Evolutionary conservation across 2,113 vertebrate genomes (phyloP).

Genomic region (Syngnathus scovelli): DNA sequence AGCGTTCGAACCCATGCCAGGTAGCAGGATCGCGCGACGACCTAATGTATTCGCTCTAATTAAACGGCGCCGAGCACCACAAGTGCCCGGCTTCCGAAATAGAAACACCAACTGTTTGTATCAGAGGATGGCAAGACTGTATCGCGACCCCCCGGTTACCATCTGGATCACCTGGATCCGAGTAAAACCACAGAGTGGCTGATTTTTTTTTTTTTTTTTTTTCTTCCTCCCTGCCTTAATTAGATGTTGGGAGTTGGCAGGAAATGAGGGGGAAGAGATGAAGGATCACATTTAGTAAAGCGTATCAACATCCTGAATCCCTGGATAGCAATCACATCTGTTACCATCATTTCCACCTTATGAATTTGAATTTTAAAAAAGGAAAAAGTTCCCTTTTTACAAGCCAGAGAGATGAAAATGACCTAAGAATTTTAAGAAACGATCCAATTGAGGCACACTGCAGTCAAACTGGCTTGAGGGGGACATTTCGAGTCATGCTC

Average conservation of each 20-base stretch:
- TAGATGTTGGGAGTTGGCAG: slow-evolving; percentile 13
- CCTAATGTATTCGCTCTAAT: slow-evolving; percentile 76
- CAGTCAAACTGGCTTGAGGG: background rate
- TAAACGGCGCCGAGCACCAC: slow-evolving; percentile 66
- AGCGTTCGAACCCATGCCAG: slow-evolving; percentile 67
- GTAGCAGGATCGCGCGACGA: slow-evolving; percentile 65
- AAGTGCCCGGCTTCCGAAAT: slow-evolving; percentile 59
- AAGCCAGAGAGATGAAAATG: background rate
- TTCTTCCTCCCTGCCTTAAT: background rate
- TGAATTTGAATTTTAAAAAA: background rate
- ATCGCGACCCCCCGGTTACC: slow-evolving; percentile 16
- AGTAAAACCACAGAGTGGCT: slow-evolving; percentile 5
- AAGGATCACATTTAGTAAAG: slow-evolving; percentile 5
- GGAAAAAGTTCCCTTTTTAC: background rate
- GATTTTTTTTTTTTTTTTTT: slow-evolving; percentile 3
- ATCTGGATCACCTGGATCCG: slow-evolving; percentile 38
- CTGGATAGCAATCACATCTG: slow-evolving; percentile 2
- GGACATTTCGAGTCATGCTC: background rate
- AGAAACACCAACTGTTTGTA: slow-evolving; percentile 62
- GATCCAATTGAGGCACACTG: background rate
- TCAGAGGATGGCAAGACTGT: slow-evolving; percentile 38
- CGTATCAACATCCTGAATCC: slow-evolving; percentile 4
- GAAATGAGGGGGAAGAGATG: slow-evolving; percentile 16
- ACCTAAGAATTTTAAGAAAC: background rate
- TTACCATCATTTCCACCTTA: background rate